Evolutionary conservation across 2,888 invertebrate species (phyloP).

Genomic region (Acronicta alni): DNA sequence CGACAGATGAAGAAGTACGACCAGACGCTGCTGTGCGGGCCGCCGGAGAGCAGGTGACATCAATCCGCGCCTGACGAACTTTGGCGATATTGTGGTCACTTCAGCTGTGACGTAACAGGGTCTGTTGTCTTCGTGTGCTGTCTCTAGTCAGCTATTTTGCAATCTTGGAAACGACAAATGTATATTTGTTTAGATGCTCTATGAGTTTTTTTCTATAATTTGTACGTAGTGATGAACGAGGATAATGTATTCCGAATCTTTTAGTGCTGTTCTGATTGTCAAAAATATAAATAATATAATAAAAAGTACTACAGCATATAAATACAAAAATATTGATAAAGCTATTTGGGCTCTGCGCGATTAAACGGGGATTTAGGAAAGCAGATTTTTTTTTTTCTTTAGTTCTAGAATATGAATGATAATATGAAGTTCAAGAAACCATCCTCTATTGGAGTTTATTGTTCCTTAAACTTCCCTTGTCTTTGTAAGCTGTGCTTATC

Average conservation of each 20-base stretch:
- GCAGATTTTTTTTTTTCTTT: background rate
- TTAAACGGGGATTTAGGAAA: background rate
- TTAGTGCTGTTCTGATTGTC: slow-evolving; percentile 74
- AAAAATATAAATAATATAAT: slow-evolving; percentile 12
- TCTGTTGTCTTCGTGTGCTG: background rate
- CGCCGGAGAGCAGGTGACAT: slow-evolving; percentile 65
- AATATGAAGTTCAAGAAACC: too few relatives aligned
- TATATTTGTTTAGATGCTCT: background rate
- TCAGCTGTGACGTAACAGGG: slow-evolving; percentile 4
- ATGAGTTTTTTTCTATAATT: background rate
- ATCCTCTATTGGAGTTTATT: background rate
- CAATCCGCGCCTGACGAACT: background rate
- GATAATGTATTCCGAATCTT: slow-evolving; percentile 64
- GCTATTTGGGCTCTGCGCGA: slow-evolving; percentile 7
- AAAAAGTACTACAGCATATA: slow-evolving; percentile 32
- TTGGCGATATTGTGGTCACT: slow-evolving; percentile 7
- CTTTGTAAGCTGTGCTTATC: background rate
- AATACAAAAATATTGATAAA: slow-evolving; percentile 24
- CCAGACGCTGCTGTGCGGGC: slow-evolving; percentile 61
- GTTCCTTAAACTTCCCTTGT: background rate
- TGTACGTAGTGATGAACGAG: slow-evolving; percentile 9
- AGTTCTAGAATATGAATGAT: background rate
- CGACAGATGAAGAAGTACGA: slow-evolving; percentile 85
- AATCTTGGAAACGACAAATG: slow-evolving; percentile 1
- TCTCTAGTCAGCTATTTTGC: slow-evolving; percentile 1